A percentile compares a stretch with the other conserved stretches of the same genome.
Evolutionary conservation across 2,888 invertebrate species (phyloP).

Genomic region (Melieria omissa): DNA sequence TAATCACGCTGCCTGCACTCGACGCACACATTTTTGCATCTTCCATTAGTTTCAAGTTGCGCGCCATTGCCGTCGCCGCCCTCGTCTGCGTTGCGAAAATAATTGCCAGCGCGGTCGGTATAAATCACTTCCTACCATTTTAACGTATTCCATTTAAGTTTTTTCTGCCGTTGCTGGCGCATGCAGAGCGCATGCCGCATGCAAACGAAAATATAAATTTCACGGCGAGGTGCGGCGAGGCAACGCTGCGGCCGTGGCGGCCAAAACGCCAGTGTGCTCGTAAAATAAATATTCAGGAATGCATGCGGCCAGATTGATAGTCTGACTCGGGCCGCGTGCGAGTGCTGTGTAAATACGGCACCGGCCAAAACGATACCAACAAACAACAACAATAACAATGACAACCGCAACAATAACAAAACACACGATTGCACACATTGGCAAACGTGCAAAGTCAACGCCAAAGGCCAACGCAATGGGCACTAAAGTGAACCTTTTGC

Average conservation of each 20-base stretch:
- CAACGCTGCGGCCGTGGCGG: neutral
- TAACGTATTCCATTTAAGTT: neutral
- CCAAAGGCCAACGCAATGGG: constrained; percentile 55
- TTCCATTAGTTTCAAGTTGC: too few relatives aligned
- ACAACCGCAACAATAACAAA: constrained; percentile 50
- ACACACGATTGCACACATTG: neutral
- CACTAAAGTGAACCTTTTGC: constrained; percentile 29
- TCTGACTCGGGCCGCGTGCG: constrained; percentile 1
- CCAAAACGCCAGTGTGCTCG: too few relatives aligned
- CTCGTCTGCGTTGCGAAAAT: neutral
- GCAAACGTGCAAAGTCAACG: neutral
- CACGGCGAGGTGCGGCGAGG: neutral
- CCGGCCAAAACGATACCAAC: neutral
- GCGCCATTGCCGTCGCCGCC: too few relatives aligned
- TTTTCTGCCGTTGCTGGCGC: neutral
- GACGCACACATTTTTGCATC: too few relatives aligned
- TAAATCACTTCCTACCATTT: neutral
- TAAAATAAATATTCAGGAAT: neutral
- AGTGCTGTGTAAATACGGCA: neutral
- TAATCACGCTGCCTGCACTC: too few relatives aligned
- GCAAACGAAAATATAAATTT: neutral
- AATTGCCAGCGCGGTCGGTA: neutral
- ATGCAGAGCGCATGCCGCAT: neutral
- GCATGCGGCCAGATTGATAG: constrained; percentile 29
- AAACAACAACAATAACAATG: constrained; percentile 41